Conservation (phyloP, 1,140 invertebrate genomes). For the Apis cerana region DNA sequence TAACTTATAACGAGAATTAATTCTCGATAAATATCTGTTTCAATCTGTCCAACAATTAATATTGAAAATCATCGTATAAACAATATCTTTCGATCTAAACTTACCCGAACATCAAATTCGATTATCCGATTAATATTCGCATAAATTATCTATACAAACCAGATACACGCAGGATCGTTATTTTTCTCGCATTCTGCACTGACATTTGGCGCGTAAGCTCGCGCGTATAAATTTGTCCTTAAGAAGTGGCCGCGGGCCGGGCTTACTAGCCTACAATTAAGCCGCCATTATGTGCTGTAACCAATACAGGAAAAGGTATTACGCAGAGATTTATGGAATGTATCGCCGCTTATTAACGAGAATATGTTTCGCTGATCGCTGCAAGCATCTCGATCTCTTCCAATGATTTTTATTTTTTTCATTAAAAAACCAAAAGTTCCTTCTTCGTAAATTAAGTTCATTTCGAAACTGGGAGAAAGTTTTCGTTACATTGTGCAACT, state of each 20-base stretch:
- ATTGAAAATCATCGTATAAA: no score
- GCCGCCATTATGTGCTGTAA: slow-evolving; percentile 45
- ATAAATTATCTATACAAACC: neutral
- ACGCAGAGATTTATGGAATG: slow-evolving; percentile 35
- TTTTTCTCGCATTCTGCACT: neutral
- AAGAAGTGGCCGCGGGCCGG: slow-evolving; percentile 12
- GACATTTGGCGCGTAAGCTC: neutral
- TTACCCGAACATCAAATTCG: neutral
- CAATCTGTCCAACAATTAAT: no score
- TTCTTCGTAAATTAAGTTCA: neutral
- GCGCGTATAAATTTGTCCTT: slow-evolving; percentile 30
- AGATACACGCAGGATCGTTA: neutral
- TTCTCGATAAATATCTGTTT: no score
- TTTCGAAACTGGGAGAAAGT: neutral
- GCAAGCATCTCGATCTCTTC: neutral
- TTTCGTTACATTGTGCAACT: no score
- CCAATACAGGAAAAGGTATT: slow-evolving; percentile 38
- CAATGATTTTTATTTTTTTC: neutral
- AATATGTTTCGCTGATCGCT: slow-evolving; percentile 5
- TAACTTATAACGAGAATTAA: no score
- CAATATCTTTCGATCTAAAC: no score
- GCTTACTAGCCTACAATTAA: slow-evolving; percentile 42
- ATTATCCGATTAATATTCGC: neutral
- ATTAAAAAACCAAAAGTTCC: neutral
- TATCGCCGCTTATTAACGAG: slow-evolving; percentile 39